Percentiles rank a stretch among this genome's conserved stretches.
phyloP scores from a whole-genome alignment of 2,113 vertebrate species.

The Hyperoodon ampullatus region DNA sequence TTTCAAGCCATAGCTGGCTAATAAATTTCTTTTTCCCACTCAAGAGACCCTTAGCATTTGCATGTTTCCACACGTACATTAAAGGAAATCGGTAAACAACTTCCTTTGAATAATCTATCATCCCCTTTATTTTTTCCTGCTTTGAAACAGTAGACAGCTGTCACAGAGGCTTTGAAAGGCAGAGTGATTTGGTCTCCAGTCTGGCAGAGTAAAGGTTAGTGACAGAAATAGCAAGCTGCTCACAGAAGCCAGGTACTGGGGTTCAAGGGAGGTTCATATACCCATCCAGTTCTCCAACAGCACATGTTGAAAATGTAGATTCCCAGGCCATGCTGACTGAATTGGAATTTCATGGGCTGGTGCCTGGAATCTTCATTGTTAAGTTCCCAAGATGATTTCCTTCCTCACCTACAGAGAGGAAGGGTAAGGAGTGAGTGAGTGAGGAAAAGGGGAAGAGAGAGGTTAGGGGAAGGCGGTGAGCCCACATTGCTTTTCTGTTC shows the following conservation, averaged over 20 bases:
- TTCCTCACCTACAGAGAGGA: background rate
- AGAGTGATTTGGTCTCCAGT: background rate
- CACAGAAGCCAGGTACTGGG: background rate
- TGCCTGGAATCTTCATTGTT: background rate
- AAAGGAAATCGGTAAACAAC: slow-evolving; percentile 36
- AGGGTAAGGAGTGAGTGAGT: background rate
- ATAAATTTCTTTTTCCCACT: slow-evolving; percentile 23
- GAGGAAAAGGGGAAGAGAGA: background rate
- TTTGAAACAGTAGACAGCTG: background rate
- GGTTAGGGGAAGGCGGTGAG: background rate
- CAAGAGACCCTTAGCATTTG: background rate
- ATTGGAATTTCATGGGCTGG: background rate
- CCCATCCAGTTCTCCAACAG: background rate
- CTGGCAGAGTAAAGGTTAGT: background rate
- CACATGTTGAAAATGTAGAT: background rate
- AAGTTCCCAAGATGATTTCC: background rate
- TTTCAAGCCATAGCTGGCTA: background rate
- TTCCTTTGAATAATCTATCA: background rate
- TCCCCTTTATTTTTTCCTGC: background rate
- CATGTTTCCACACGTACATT: background rate
- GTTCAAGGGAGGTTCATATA: background rate
- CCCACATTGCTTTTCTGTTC: background rate
- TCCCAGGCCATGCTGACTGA: background rate
- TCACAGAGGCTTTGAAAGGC: background rate
- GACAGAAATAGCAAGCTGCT: background rate